Conservation (phyloP, 2,888 invertebrate genomes). For the Steinernema hermaphroditum region DNA sequence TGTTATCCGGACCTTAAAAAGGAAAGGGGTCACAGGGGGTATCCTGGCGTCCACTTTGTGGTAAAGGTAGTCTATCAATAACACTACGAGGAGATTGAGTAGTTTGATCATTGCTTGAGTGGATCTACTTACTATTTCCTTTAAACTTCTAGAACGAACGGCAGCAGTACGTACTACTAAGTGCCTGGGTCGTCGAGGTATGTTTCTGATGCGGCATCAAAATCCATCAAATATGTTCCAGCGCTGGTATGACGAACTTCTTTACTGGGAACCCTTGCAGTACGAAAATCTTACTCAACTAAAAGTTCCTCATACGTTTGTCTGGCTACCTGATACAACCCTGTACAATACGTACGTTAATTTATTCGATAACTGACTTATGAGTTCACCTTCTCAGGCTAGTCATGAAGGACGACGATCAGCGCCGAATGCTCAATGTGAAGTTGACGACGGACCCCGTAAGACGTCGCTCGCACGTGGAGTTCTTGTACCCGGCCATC, state of each 20-base stretch:
- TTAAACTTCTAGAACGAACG: conserved; percentile 38
- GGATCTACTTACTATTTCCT: too few relatives aligned
- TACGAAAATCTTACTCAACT: conserved; percentile 39
- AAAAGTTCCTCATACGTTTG: conserved; percentile 35
- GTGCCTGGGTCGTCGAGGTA: conserved; percentile 39
- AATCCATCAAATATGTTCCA: too few relatives aligned
- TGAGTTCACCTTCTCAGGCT: conserved; percentile 30
- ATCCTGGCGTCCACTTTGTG: too few relatives aligned
- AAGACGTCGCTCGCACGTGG: conserved; percentile 31
- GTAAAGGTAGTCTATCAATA: too few relatives aligned
- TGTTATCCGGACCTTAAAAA: too few relatives aligned
- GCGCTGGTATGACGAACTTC: conserved; percentile 42
- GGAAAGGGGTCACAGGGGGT: too few relatives aligned
- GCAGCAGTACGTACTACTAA: conserved; percentile 40
- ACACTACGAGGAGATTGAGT: too few relatives aligned
- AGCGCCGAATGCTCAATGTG: conserved; percentile 39
- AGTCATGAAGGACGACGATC: conserved; percentile 42
- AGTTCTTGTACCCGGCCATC: conserved; percentile 42
- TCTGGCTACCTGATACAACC: conserved; percentile 42
- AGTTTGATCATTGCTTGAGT: neutral
- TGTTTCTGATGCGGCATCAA: too few relatives aligned
- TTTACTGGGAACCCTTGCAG: conserved; percentile 41
- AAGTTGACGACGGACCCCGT: conserved; percentile 36
- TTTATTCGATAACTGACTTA: too few relatives aligned
- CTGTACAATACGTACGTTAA: conserved; percentile 40